Conservation (phyloP, 2,888 invertebrate species). For the Drosophila paramelanica region DNA sequence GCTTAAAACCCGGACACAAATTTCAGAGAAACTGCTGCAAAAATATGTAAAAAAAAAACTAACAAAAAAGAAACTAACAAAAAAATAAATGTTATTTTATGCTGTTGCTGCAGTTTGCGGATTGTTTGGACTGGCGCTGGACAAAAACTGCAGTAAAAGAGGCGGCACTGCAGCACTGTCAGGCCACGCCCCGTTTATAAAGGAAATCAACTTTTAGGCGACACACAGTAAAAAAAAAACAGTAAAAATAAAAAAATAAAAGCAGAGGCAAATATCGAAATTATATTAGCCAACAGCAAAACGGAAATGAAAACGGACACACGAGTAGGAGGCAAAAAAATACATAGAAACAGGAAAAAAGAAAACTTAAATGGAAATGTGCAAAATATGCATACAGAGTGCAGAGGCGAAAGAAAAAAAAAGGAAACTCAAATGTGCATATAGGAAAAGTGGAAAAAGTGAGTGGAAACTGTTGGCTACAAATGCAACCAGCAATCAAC, state of each 20-base stretch:
- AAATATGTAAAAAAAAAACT: slow-evolving; percentile 15
- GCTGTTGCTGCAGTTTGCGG: slow-evolving; percentile 71
- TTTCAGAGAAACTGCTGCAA: slow-evolving; percentile 48
- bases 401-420: background rate
- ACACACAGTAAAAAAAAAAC: slow-evolving; percentile 2
- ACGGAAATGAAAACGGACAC: slow-evolving; percentile 65
- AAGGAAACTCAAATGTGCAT: background rate
- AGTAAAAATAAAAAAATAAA: background rate
- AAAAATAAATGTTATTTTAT: slow-evolving; percentile 37
- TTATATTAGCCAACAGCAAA: slow-evolving; percentile 66
- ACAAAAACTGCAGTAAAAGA: slow-evolving; percentile 10
- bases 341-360: background rate
- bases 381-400: slow-evolving; percentile 39
- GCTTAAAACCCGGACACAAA: slow-evolving; percentile 68
- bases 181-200: slow-evolving; percentile 59
- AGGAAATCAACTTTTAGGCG: slow-evolving; percentile 68
- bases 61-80: background rate
- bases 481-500: slow-evolving; percentile 25
- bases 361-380: slow-evolving; percentile 25
- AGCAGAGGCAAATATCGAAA: slow-evolving; percentile 60
- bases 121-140: slow-evolving; percentile 37
- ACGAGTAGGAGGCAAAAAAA: background rate
- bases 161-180: slow-evolving; percentile 65
- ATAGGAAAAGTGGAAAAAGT: background rate
- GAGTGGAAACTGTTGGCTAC: background rate